Evolutionary conservation across 2,113 vertebrate species (phyloP).

Genomic region (Anguilla japonica): DNA sequence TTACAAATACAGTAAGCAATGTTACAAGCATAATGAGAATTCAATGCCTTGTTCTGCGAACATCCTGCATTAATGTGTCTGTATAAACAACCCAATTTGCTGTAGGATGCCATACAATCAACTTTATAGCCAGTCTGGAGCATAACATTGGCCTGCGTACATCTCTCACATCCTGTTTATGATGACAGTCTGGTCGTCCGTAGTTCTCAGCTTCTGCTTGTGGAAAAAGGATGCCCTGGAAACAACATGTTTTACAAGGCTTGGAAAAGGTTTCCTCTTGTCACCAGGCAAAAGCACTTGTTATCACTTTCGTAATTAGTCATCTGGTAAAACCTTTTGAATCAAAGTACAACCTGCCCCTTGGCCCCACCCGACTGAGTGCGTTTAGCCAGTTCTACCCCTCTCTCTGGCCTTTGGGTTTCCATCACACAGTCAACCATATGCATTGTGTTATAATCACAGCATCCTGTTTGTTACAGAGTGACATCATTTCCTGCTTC

Average conservation of each 20-base stretch:
- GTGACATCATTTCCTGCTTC: constrained; percentile 81
- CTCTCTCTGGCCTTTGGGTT: constrained; percentile 67
- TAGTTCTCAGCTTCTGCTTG: not conserved
- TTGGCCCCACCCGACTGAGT: constrained; percentile 30
- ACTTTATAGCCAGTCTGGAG: constrained; percentile 13
- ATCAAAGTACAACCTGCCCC: constrained; percentile 39
- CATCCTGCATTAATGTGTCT: not conserved
- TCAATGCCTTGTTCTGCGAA: not conserved
- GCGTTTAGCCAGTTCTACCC: constrained; percentile 32
- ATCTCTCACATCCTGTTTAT: constrained; percentile 20
- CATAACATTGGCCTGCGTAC: not conserved
- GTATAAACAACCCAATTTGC: not conserved
- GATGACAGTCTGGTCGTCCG: not conserved
- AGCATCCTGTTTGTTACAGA: constrained; percentile 85
- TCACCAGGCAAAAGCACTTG: constrained; percentile 27
- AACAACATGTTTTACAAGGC: not conserved
- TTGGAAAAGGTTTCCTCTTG: not conserved
- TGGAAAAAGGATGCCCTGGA: not conserved
- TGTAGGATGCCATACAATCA: constrained; percentile 4
- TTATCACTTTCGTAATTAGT: constrained; percentile 51
- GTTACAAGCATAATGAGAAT: not conserved
- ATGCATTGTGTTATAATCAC: constrained; percentile 78
- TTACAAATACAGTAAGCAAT: not conserved
- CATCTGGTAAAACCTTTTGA: constrained; percentile 38
- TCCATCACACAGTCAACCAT: constrained; percentile 62